Conservation (phyloP, 30 jellyfish, hydroid and myxozoan species). For the Morbakka virulenta region DNA sequence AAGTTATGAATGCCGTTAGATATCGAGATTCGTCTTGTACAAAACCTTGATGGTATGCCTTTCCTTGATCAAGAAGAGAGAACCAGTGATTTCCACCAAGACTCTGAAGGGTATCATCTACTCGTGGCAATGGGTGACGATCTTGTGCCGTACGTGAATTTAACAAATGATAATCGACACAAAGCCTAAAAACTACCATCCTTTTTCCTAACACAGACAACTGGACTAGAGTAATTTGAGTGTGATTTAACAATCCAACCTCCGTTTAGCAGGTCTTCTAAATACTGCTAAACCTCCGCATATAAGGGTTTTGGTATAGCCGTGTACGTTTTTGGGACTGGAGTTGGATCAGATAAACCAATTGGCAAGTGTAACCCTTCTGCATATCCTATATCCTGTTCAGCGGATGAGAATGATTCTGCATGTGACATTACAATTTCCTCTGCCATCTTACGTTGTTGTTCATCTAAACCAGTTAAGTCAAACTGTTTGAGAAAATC, state of each 20-base stretch:
- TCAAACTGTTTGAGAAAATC: constrained; percentile 13
- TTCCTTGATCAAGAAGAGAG: constrained; percentile 43
- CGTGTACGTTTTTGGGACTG: constrained; percentile 27
- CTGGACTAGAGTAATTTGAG: constrained; percentile 35
- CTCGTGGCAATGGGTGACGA: constrained; percentile 47
- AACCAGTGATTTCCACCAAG: constrained; percentile 55
- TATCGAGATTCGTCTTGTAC: constrained; percentile 35
- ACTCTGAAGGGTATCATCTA: constrained; percentile 2
- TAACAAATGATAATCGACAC: constrained; percentile 33
- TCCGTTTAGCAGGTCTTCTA: too few relatives aligned
- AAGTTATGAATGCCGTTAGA: constrained; percentile 34
- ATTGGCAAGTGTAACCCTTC: constrained; percentile 22
- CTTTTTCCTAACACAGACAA: constrained; percentile 30
- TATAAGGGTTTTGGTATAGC: constrained; percentile 24
- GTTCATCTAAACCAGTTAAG: neutral
- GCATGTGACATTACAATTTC: too few relatives aligned
- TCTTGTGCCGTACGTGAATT: constrained; percentile 18
- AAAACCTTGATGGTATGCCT: constrained; percentile 65
- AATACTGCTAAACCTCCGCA: constrained; percentile 28
- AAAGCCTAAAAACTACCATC: constrained; percentile 28
- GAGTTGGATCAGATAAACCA: constrained; percentile 8
- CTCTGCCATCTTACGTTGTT: too few relatives aligned
- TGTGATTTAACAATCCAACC: too few relatives aligned
- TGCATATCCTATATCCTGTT: constrained; percentile 36
- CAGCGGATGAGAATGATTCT: too few relatives aligned